phyloP scores from a whole-genome alignment of 2,888 invertebrate species.

The Lepidochrysops patricia region DNA sequence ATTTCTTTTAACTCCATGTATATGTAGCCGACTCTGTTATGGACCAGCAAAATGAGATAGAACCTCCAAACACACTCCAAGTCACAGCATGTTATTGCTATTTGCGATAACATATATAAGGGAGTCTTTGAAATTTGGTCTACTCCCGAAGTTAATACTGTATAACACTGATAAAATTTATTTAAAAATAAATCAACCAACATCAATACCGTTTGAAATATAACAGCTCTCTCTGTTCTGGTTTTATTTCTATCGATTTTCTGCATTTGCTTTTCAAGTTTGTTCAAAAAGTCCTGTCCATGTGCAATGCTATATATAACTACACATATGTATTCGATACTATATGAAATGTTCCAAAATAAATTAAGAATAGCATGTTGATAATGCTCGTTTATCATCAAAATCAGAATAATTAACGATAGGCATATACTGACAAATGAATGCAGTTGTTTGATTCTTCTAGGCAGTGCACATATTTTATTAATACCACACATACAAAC shows the following conservation, averaged over 20 bases:
- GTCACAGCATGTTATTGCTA: background rate
- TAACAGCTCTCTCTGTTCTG: background rate
- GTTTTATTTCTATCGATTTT: background rate
- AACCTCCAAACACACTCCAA: constrained; percentile 1
- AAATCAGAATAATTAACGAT: background rate
- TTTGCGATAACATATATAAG: background rate
- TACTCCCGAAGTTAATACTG: background rate
- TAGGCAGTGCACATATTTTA: background rate
- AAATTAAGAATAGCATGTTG: background rate
- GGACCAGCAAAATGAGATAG: background rate
- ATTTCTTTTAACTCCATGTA: background rate
- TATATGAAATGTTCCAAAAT: background rate
- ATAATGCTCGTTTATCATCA: background rate
- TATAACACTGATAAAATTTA: background rate
- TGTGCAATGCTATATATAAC: background rate
- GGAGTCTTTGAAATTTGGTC: background rate
- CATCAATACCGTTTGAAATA: background rate
- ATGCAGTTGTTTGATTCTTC: background rate
- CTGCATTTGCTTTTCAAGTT: background rate
- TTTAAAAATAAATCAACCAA: background rate
- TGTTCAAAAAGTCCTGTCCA: background rate
- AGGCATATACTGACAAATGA: background rate
- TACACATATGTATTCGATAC: background rate
- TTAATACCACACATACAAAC: background rate
- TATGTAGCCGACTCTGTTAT: background rate